These are phyloP conservation scores for Sarcophaga peregrina DNA, from an alignment of 1,140 invertebrate species.

Conservation along the genomic window DNA sequence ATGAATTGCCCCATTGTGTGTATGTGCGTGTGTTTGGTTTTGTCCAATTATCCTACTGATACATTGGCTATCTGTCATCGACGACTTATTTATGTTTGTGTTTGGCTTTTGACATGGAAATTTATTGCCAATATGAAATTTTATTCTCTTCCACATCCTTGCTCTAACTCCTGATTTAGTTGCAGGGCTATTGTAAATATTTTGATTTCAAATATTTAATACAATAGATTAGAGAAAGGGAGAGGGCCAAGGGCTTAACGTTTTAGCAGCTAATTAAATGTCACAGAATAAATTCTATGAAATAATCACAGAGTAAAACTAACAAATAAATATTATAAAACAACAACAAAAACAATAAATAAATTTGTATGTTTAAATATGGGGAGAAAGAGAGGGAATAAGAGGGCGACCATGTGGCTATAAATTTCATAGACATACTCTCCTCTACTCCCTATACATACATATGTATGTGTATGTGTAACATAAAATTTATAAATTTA, in stretches of 20 bases:
- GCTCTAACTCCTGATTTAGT: too few species aligned
- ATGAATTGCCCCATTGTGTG: too few species aligned
- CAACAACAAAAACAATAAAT: background rate
- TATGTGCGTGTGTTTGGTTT: too few species aligned
- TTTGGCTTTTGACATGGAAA: background rate
- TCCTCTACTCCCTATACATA: too few species aligned
- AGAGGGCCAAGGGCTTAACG: background rate
- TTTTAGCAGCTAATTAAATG: conserved; percentile 36
- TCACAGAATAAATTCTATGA: conserved; percentile 25
- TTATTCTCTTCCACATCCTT: too few species aligned
- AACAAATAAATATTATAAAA: background rate
- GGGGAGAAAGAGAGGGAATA: too few species aligned
- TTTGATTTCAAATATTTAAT: too few species aligned
- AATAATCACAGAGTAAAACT: background rate
- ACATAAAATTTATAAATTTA: too few species aligned
- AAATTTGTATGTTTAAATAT: too few species aligned
- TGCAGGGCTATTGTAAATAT: too few species aligned
- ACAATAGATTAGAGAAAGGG: background rate
- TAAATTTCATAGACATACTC: too few species aligned
- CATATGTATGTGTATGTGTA: background rate
- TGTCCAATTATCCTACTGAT: background rate
- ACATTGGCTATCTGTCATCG: background rate
- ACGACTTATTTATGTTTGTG: background rate
- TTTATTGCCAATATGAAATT: background rate
- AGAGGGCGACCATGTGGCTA: background rate